Evolutionary conservation across 2,888 invertebrate genomes (phyloP), one percentile per base, ranked within the genome.

Genomic region (Lithophane ornitopus): DNA sequence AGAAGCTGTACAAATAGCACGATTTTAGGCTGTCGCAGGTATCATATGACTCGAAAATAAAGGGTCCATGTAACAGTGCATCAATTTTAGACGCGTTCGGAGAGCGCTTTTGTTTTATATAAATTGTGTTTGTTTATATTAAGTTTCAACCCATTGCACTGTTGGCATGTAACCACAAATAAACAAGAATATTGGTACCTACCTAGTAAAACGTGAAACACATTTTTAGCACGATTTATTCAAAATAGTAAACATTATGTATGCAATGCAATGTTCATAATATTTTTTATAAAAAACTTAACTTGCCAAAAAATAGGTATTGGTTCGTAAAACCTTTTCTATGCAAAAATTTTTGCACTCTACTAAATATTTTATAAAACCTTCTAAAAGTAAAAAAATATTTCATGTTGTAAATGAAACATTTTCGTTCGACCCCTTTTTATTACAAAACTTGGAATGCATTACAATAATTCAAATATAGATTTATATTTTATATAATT

Each of bases 341-440:
- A 22, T 22, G 1, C 11, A 39, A 63, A 56, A 16, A 54, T 54
- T 11, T 72, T n/a, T 6, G 0, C n/a, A 44, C 44, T 34, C 19
- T 34, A 54, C n/a, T n/a, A 44, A 62, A 71, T 28, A 54, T 41
- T 28, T 74, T 41, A n/a, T n/a, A 65, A 22, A 8, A 22, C 49
- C 2, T 16, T 39, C 3, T 19, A n/a, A 34, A 62, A 54, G 44
- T 46, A 12, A 28, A 58, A 41, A n/a, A 56, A 56, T 75, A 41
- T 72, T 73, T 73, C 14, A 59, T 58, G 14, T 9, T n/a, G 28
- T 49, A 63, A 39, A 46, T 71, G 22, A 56, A 46, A 74, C 39
- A 71, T 46, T 65, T 70, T 58, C 28, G 6, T 65, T 49, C n/a
- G 14, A 65, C 49, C 6, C 9, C 65, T 65, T 74, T 65, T 74